Evolutionary conservation across 2,113 vertebrate species (phyloP).

Genomic region (Typhlomys cinereus): DNA sequence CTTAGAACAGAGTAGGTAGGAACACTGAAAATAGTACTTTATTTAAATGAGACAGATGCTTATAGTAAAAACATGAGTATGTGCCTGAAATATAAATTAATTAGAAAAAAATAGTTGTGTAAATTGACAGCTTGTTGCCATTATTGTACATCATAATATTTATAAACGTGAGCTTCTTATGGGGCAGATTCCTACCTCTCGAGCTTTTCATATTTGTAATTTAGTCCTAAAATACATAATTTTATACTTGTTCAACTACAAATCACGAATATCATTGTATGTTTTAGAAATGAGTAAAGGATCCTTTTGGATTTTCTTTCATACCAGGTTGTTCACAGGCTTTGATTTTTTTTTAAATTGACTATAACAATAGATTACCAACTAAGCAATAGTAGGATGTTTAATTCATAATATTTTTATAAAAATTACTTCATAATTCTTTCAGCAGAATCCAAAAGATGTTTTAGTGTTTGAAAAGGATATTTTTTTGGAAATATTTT

Average conservation of each 20-base stretch:
- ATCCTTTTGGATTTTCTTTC: conserved; percentile 22
- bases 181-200: conserved; percentile 28
- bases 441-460: not conserved
- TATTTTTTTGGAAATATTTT: too few relatives aligned
- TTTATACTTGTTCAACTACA: conserved; percentile 17
- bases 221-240: conserved; percentile 21
- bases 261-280: not conserved
- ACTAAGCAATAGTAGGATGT: not conserved
- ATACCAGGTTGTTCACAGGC: not conserved
- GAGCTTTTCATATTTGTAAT: conserved; percentile 36
- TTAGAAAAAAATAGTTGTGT: conserved; percentile 57
- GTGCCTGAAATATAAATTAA: conserved; percentile 68
- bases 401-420: conserved; percentile 17
- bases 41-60: conserved; percentile 67
- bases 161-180: conserved; percentile 46
- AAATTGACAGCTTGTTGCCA: conserved; percentile 55
- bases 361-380: not conserved
- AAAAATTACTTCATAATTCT: conserved; percentile 26
- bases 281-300: conserved; percentile 1
- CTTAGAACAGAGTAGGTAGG: conserved; percentile 29
- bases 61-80: conserved; percentile 49
- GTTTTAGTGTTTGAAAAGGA: conserved; percentile 43
- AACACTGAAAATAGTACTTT: conserved; percentile 52
- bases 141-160: conserved; percentile 64
- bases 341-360: conserved; percentile 5